A percentile compares a stretch with the other conserved stretches of the same genome.
These are phyloP conservation scores for Eremophila alpestris DNA, from an alignment of 2,797 vertebrate species.

Conservation along the genomic window DNA sequence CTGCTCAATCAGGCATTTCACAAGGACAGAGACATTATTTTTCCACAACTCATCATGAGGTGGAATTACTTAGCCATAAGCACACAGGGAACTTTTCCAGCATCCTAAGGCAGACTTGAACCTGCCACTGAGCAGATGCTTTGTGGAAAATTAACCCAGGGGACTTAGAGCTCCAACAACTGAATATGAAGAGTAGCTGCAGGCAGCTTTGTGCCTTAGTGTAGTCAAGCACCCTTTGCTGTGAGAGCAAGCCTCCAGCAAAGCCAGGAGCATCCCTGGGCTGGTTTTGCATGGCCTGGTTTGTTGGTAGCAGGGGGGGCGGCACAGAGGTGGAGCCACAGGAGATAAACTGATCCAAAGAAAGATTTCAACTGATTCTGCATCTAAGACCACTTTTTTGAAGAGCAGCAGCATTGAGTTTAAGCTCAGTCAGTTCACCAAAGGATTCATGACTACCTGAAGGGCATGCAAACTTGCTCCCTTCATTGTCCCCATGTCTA, in stretches of 20 bases:
- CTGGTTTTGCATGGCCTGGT: neutral
- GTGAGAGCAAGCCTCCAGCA: neutral
- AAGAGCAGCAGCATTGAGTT: neutral
- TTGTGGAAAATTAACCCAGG: neutral
- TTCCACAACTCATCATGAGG: neutral
- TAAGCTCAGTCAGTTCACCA: neutral
- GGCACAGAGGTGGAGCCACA: neutral
- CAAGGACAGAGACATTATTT: neutral
- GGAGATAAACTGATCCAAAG: neutral
- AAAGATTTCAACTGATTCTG: neutral
- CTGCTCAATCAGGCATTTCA: neutral
- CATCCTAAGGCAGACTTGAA: neutral
- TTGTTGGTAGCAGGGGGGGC: neutral
- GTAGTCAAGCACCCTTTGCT: neutral
- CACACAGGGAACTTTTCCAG: neutral
- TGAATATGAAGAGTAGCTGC: neutral
- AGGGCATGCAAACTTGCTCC: rapidly evolving
- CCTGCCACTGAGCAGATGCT: neutral
- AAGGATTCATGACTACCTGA: neutral
- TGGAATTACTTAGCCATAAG: neutral
- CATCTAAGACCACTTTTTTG: neutral
- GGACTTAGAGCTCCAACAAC: neutral
- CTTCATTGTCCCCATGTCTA: neutral
- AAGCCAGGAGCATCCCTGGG: neutral
- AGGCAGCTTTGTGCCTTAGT: neutral